These are phyloP conservation scores for Zophobas morio DNA, from an alignment of 1,140 invertebrate genomes.

Conservation along the genomic window DNA sequence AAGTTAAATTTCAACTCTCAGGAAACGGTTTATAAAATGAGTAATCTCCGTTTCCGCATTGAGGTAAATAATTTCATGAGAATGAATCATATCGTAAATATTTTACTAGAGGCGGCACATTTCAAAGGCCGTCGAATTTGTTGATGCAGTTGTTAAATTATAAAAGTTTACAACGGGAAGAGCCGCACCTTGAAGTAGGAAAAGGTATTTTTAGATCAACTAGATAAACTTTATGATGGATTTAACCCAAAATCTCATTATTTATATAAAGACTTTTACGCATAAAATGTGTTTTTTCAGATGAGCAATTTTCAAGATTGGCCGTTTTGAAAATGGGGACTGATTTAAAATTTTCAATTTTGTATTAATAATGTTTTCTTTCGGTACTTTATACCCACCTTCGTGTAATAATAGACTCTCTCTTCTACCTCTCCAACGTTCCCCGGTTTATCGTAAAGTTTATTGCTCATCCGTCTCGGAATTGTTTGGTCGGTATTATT, in stretches of 20 bases:
- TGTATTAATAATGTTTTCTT: background rate
- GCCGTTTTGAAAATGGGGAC: background rate
- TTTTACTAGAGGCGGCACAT: background rate
- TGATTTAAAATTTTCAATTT: background rate
- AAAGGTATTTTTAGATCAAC: background rate
- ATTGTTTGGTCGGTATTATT: constrained; percentile 13
- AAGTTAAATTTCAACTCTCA: too few species aligned
- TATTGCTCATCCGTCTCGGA: constrained; percentile 30
- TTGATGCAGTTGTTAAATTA: background rate
- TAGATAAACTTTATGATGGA: background rate
- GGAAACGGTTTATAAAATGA: too few species aligned
- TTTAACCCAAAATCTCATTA: background rate
- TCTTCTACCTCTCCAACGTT: constrained; percentile 16
- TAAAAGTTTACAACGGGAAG: background rate
- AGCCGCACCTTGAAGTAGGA: background rate
- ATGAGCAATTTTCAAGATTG: too few species aligned
- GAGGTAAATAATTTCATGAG: too few species aligned
- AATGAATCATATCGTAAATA: background rate
- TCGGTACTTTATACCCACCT: too few species aligned
- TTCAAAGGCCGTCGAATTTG: background rate
- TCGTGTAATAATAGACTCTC: background rate
- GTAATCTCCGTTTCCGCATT: too few species aligned
- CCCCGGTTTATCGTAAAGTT: constrained; percentile 18
- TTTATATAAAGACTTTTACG: too few species aligned
- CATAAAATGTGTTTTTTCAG: too few species aligned